Conservation (phyloP, 1,140 invertebrate species). For the Artemia franciscana region DNA sequence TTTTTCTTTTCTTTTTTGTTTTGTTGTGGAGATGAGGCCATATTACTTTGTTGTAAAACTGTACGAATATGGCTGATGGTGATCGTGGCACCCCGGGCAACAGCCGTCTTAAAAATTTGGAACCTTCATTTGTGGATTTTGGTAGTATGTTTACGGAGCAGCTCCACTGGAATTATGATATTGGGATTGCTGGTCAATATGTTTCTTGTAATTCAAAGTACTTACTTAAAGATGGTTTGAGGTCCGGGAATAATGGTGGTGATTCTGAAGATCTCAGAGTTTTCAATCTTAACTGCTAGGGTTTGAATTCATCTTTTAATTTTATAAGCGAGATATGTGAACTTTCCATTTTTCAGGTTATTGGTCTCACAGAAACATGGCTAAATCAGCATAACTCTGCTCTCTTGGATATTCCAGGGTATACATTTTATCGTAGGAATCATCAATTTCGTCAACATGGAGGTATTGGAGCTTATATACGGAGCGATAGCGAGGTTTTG, state of each 20-base stretch:
- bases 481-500: background rate
- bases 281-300: background rate
- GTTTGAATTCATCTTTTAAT: background rate
- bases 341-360: background rate
- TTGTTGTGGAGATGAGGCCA: background rate
- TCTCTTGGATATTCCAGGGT: background rate
- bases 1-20: no score
- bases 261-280: background rate
- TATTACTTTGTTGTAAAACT: background rate
- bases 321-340: background rate
- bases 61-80: background rate
- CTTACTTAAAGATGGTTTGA: background rate
- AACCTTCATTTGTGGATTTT: background rate
- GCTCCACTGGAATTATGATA: background rate
- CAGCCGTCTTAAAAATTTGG: background rate
- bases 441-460: no score
- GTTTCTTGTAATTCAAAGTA: background rate
- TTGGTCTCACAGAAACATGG: background rate
- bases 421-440: background rate
- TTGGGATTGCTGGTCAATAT: background rate
- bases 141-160: no score
- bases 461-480: background rate
- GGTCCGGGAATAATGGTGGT: background rate
- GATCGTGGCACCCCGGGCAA: background rate
- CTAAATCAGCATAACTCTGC: background rate